Conservation (phyloP, 2,797 vertebrate species). For the Pitangus sulphuratus region DNA sequence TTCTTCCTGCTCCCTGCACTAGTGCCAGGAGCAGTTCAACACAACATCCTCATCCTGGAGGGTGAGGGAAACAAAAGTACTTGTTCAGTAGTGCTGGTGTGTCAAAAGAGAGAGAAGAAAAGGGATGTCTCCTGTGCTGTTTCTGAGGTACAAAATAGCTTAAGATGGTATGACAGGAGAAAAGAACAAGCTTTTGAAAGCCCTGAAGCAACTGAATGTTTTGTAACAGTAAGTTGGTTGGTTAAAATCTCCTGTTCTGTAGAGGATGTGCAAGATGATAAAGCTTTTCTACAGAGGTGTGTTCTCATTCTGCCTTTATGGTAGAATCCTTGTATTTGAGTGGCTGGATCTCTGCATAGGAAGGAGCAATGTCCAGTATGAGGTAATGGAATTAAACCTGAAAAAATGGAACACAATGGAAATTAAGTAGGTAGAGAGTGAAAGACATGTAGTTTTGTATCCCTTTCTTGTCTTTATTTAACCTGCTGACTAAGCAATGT, state of each 20-base stretch:
- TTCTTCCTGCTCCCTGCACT: background rate
- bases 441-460: background rate
- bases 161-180: background rate
- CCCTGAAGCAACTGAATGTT: background rate
- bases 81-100: background rate
- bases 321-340: background rate
- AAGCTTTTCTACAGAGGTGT: background rate
- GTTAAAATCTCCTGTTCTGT: background rate
- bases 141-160: background rate
- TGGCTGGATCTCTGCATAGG: background rate
- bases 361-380: background rate
- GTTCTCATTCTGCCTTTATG: background rate
- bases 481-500: background rate
- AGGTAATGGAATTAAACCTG: background rate
- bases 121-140: background rate
- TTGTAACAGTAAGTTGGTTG: background rate
- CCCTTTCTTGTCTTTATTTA: background rate
- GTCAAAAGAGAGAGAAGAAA: background rate
- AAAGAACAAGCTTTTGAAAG: background rate
- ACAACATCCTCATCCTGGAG: rapidly evolving
- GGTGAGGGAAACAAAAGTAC: background rate
- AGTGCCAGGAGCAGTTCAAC: background rate
- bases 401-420: rapidly evolving
- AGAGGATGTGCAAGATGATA: background rate
- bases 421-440: background rate